phyloP scores from a whole-genome alignment of 2,113 vertebrate genomes.

The Ctenodactylus gundi region DNA sequence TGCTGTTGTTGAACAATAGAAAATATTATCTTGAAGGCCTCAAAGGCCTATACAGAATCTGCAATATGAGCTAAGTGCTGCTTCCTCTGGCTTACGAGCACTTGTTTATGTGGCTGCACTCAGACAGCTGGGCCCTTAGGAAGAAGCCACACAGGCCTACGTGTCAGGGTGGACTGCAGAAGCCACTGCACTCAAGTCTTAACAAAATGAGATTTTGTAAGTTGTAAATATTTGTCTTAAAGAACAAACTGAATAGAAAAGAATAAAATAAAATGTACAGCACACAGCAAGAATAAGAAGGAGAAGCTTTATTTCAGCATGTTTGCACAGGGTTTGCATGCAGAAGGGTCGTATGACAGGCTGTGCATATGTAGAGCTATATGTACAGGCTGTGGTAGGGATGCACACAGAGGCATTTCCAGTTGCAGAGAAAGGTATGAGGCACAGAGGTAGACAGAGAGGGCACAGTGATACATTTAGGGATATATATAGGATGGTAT shows the following conservation, averaged over 20 bases:
- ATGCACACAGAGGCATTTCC: not conserved
- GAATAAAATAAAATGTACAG: not conserved
- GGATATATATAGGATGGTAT: too few relatives aligned
- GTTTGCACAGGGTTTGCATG: not conserved
- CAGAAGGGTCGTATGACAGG: not conserved
- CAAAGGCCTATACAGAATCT: not conserved
- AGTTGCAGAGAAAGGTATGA: not conserved
- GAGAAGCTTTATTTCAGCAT: not conserved
- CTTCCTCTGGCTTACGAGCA: not conserved
- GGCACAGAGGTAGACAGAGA: not conserved
- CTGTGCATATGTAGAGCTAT: not conserved
- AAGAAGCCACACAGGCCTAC: too few relatives aligned
- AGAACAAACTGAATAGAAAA: not conserved
- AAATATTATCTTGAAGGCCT: not conserved
- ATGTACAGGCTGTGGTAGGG: too few relatives aligned
- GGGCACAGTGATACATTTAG: not conserved
- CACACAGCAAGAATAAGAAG: not conserved
- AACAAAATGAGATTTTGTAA: slow-evolving; percentile 4
- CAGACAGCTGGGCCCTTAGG: not conserved
- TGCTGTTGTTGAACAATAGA: not conserved
- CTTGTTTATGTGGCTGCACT: not conserved
- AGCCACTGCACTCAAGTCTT: not conserved
- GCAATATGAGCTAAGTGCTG: not conserved
- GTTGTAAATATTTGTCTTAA: not conserved
- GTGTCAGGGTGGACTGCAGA: not conserved